phyloP scores from a whole-genome alignment of 1,140 invertebrate genomes.

The Pogonomyrmex barbatus region DNA sequence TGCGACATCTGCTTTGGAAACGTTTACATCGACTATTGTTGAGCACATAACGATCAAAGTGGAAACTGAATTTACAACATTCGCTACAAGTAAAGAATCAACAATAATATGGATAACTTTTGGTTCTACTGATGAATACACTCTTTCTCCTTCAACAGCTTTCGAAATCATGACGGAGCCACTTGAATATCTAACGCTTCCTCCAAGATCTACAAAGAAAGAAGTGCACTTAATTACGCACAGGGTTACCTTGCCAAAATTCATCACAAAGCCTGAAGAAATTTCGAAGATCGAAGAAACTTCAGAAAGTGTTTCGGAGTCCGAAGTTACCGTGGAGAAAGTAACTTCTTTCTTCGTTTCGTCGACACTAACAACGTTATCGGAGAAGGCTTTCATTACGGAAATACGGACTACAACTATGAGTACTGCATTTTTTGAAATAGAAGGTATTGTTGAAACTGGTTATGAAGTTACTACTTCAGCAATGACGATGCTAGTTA shows the following conservation, averaged over 20 bases:
- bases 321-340: not conserved
- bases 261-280: slow-evolving; percentile 22
- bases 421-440: not conserved
- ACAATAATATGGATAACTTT: not conserved
- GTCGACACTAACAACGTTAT: slow-evolving; percentile 17
- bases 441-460: not conserved
- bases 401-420: not conserved
- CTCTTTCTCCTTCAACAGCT: slow-evolving; percentile 27
- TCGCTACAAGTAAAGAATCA: not conserved
- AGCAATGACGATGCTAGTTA: not conserved
- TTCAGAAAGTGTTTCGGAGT: not conserved
- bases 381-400: slow-evolving; percentile 17
- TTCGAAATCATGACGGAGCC: slow-evolving; percentile 22
- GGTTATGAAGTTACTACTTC: not conserved
- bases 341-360: slow-evolving; percentile 30
- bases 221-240: not conserved
- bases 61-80: not conserved
- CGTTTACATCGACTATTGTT: not conserved
- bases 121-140: slow-evolving; percentile 46
- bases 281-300: not conserved
- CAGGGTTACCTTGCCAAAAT: not conserved
- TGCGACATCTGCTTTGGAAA: slow-evolving; percentile 5
- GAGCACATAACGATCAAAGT: not conserved
- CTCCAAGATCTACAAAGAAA: not conserved
- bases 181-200: slow-evolving; percentile 23